These are phyloP conservation scores for Dolichomitus sp. DNA, from an alignment of 2,888 invertebrate species.

Conservation along the genomic window DNA sequence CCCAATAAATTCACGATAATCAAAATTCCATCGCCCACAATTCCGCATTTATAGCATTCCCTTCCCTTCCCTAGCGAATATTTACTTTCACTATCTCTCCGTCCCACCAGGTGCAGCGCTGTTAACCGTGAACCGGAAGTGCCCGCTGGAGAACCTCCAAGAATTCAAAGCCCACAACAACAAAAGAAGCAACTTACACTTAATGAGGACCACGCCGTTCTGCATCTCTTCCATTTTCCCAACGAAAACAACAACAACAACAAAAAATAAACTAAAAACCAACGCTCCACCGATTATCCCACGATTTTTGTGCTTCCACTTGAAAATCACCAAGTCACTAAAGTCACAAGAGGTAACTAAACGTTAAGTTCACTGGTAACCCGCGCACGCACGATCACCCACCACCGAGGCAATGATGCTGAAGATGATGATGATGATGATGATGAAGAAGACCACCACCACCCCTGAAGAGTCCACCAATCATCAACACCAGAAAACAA, in stretches of 20 bases:
- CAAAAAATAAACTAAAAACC: neutral
- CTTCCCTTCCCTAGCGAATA: neutral
- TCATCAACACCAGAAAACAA: conserved; percentile 3
- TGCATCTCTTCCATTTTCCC: conserved; percentile 90
- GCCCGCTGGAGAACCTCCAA: conserved; percentile 7
- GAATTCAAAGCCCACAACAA: neutral
- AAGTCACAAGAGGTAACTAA: neutral
- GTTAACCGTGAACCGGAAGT: conserved; percentile 29
- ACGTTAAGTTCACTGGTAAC: neutral
- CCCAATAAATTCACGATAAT: conserved; percentile 22
- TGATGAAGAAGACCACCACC: conserved; percentile 59
- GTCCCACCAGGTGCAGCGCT: conserved; percentile 16
- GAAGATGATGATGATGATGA: neutral
- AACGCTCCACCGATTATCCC: neutral
- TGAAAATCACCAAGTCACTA: neutral
- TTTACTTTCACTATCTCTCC: conserved; percentile 30
- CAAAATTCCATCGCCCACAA: conserved; percentile 16
- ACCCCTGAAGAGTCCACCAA: neutral
- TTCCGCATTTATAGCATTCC: conserved; percentile 17
- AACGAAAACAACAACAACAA: neutral
- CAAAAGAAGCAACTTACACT: conserved; percentile 88
- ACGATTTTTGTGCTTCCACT: neutral
- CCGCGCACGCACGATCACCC: conserved; percentile 41
- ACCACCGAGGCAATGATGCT: neutral
- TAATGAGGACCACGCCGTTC: conserved; percentile 91